These are phyloP conservation scores for Dasyurus viverrinus DNA, from an alignment of 2,113 vertebrate genomes.

Conservation along the genomic window DNA sequence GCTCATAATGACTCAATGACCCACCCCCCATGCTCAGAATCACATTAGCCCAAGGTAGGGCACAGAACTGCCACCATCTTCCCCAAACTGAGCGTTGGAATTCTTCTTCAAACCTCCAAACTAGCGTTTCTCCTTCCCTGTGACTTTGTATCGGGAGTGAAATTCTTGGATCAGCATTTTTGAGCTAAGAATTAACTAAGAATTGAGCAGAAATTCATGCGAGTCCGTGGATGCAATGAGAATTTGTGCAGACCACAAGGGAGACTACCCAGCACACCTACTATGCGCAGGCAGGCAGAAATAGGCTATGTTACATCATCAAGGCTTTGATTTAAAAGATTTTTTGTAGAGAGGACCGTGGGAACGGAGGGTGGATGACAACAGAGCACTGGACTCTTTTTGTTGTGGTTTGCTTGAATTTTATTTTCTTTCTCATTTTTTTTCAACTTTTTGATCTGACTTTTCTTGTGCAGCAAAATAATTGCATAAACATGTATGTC, in stretches of 20 bases:
- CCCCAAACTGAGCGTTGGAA: accelerated
- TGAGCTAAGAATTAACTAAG: neutral
- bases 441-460: no score
- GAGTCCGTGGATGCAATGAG: neutral
- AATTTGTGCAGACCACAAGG: neutral
- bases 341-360: no score
- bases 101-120: neutral
- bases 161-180: constrained; percentile 22
- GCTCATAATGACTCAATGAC: no score
- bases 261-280: neutral
- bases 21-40: neutral
- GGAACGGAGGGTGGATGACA: no score
- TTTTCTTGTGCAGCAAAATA: no score
- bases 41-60: neutral
- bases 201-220: neutral
- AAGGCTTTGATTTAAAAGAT: no score
- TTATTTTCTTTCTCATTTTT: no score
- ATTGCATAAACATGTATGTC: no score
- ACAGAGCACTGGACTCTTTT: no score
- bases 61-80: no score
- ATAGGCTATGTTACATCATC: no score
- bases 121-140: neutral
- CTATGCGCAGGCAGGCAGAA: neutral
- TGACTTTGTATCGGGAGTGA: constrained; percentile 7
- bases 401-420: no score